A percentile compares a stretch with the other conserved stretches of the same genome.
phyloP scores from a whole-genome alignment of 2,888 invertebrate genomes.

The Cepaea hortensis region DNA sequence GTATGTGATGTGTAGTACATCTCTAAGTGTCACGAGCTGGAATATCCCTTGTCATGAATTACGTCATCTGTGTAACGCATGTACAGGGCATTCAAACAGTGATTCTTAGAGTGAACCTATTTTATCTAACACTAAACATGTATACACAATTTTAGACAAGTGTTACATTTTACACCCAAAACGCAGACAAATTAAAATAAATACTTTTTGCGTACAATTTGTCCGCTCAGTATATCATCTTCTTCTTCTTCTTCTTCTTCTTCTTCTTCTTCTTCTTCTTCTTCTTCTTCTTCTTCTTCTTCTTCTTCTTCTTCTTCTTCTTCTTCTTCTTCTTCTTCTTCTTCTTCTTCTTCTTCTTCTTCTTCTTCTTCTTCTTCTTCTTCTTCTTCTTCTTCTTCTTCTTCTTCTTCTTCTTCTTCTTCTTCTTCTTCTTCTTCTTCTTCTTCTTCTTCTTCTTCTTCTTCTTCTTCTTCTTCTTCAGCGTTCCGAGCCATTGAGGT shows the following conservation, averaged over 20 bases:
- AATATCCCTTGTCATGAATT: too few relatives aligned
- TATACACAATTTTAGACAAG: too few relatives aligned
- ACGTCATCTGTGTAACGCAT: too few relatives aligned
- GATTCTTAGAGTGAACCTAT: too few relatives aligned
- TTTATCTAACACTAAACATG: too few relatives aligned
- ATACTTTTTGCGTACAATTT: too few relatives aligned
- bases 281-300: conserved; percentile 5
- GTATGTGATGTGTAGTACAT: too few relatives aligned
- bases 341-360: not conserved
- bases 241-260: not conserved
- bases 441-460: not conserved
- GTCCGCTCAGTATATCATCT: not conserved
- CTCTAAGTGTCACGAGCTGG: too few relatives aligned
- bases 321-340: conserved; percentile 11
- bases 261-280: conserved; percentile 8
- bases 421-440: not conserved
- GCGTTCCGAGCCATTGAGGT: too few relatives aligned
- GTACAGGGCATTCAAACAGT: too few relatives aligned
- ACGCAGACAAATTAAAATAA: too few relatives aligned
- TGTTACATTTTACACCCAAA: too few relatives aligned
- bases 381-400: not conserved
- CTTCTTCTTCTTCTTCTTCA: not conserved
- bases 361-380: conserved; percentile 3
- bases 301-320: not conserved
- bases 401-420: not conserved